Base-by-base conservation (phyloP, 2,888 invertebrate genomes). In the Philopedon plagiatum region DNA sequence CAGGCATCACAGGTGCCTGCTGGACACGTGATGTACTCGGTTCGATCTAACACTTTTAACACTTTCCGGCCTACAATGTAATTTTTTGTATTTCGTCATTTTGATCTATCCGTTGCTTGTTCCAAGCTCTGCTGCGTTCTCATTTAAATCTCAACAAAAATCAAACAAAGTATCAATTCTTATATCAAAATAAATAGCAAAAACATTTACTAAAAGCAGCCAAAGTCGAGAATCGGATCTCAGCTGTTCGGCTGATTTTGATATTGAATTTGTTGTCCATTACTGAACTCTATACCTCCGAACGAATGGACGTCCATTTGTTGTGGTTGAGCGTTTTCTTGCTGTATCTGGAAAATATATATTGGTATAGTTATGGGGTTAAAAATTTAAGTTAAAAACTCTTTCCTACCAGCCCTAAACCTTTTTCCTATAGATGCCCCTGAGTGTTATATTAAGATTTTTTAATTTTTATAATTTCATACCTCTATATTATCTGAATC, bases 401-500 rank as follows among this genome's bases (percentile, higher is more conserved):
- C n/a, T n/a, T n/a, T n/a, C n/a, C n/a, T n/a, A n/a, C n/a, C n/a
- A n/a, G n/a, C n/a, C n/a, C n/a, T n/a, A n/a, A n/a, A n/a, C n/a
- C n/a, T n/a, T n/a, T n/a, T n/a, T n/a, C n/a, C n/a, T n/a, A n/a
- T n/a, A n/a, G n/a, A n/a, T n/a, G n/a, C n/a, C n/a, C n/a, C n/a
- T n/a, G n/a, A n/a, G n/a, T n/a, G n/a, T n/a, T n/a, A n/a, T n/a
- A n/a, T n/a, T n/a, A n/a, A n/a, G n/a, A n/a, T n/a, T n/a, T n/a
- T n/a, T n/a, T n/a, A n/a, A n/a, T n/a, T n/a, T n/a, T n/a, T n/a
- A n/a, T n/a, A n/a, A n/a, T n/a, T 23, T 39, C 56, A 29, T 34
- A 77, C 76, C 64, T 86, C 86, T 51, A 84, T 81, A 63, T 81
- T 80, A 71, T 88, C 90, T 19, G 89, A 83, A 74, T 93, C 94